Evolutionary conservation across 1,140 invertebrate genomes (phyloP), one percentile per base, ranked within the genome.

Genomic region (Phortica variegata): DNA sequence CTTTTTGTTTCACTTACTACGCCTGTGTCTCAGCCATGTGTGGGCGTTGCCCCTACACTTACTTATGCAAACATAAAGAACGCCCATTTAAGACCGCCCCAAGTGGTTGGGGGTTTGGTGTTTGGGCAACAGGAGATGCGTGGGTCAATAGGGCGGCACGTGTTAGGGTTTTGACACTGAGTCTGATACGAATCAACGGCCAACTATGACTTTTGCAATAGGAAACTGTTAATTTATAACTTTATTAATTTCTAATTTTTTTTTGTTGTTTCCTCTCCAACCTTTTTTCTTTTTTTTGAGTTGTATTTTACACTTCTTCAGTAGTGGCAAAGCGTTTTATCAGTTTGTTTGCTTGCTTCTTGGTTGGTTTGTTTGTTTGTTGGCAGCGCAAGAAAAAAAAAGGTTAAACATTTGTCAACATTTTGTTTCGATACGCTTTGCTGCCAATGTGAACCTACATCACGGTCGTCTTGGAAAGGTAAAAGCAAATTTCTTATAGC

Each of bases 1-100:
- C 51, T 54, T 55, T 60, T 54, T 52, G 50, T 38, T 38, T 54
- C 57, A 63, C 57, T 66, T 66, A 66, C 59, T 66, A 46, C 44
- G 56, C 59, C 56, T 56, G 48, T 31, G 36, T 34, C 40, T 37
- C 40, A 42, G 43, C 31, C 23, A 44, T 41, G 42, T 41, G 23
- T 47, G 49, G 26, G 31, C 37, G 32, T 45, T 45, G 10, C 23
- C 32, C 20, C 31, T 19, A n/a, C 20, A 15, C 13, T 18, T 60
- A 69, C 65, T 68, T 68, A 68, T 68, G 63, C 57, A 68, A 68
- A 68, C 63, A 68, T 68, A 68, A 54, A 55, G 5, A 26, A 26
- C 23, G n/a, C 10, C 5, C 5, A 26, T 26, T 26, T 62, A 52
- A 7, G 36, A 17, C 47, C 50, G 53, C 59, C 58, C 58, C 52